A percentile compares a stretch with the other conserved stretches of the same genome.
Conservation (phyloP, 2,113 vertebrate species). For the Emydura subglobosa region DNA sequence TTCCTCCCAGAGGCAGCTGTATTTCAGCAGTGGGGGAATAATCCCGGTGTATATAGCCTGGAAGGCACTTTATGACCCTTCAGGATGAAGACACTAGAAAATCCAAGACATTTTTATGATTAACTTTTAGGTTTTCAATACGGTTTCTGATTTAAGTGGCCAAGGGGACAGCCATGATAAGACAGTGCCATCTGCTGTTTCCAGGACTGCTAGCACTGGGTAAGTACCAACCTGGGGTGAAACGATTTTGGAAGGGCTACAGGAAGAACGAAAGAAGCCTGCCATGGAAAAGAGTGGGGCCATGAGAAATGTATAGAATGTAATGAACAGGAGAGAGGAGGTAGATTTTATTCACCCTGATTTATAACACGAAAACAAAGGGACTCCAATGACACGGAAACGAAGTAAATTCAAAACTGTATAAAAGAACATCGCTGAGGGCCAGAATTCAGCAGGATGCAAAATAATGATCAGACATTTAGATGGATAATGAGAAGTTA, state of each 20-base stretch:
- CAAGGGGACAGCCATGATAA: background rate
- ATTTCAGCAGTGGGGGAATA: background rate
- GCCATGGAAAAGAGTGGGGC: background rate
- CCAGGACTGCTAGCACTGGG: background rate
- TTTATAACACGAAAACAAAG: background rate
- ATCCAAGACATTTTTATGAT: background rate
- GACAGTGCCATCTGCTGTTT: background rate
- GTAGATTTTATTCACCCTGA: background rate
- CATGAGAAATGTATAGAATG: background rate
- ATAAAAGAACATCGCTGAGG: background rate
- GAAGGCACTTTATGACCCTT: background rate
- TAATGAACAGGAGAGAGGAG: background rate
- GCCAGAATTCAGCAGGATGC: background rate
- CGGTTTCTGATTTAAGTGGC: background rate
- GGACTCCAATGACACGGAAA: background rate
- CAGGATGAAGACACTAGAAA: background rate
- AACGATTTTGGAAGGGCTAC: background rate
- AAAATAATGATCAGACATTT: background rate
- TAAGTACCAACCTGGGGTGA: background rate
- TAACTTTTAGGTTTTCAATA: background rate
- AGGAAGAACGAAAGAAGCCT: background rate
- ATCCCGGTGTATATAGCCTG: background rate
- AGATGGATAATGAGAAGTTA: background rate
- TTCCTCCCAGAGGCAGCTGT: background rate
- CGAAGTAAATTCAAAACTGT: background rate